Conservation (phyloP, 2,888 invertebrate genomes). For the Subacronicta megacephala region DNA sequence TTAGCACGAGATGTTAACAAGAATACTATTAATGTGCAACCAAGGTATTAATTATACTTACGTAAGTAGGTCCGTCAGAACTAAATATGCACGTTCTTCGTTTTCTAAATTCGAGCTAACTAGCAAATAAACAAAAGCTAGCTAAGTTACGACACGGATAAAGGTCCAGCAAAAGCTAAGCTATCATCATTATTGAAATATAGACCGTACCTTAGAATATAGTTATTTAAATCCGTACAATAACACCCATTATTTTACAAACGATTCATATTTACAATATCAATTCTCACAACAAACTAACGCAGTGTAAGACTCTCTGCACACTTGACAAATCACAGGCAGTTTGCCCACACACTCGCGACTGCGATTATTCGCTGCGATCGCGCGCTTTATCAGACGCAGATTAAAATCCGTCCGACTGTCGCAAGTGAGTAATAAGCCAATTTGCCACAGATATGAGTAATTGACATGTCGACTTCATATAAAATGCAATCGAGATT, state of each 20-base stretch:
- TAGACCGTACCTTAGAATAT: neutral
- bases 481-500: constrained; percentile 38
- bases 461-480: constrained; percentile 53
- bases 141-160: too few relatives aligned
- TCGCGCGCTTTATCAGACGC: constrained; percentile 68
- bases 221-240: neutral
- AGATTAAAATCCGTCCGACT: constrained; percentile 67
- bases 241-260: constrained; percentile 17
- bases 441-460: constrained; percentile 60
- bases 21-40: too few relatives aligned
- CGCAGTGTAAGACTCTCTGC: constrained; percentile 34
- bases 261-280: constrained; percentile 39
- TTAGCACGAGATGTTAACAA: too few relatives aligned
- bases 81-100: too few relatives aligned
- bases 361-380: constrained; percentile 67
- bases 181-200: neutral
- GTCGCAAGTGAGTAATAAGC: constrained; percentile 57
- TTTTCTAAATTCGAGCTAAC: too few relatives aligned
- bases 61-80: too few relatives aligned
- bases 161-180: neutral
- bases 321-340: constrained; percentile 55
- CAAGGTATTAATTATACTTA: too few relatives aligned
- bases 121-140: too few relatives aligned
- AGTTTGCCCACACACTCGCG: constrained; percentile 59
- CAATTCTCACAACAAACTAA: constrained; percentile 27